Percentiles rank a stretch among this genome's conserved stretches.
Evolutionary conservation across 2,797 vertebrate genomes (phyloP).

Genomic region (Hapalemur alaotrensis): DNA sequence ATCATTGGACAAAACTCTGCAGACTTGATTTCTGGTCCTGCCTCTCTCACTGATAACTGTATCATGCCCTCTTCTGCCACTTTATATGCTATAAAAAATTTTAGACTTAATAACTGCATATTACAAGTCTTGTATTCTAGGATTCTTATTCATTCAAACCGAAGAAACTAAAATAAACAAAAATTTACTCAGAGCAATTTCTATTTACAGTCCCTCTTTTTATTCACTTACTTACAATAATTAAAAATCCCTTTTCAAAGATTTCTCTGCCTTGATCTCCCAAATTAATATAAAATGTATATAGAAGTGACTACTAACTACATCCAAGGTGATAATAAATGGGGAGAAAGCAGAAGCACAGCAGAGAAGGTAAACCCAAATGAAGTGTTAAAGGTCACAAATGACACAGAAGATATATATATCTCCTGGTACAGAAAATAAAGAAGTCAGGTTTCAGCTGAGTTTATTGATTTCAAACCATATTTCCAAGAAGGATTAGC

Average conservation of each 20-base stretch:
- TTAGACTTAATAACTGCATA: neutral
- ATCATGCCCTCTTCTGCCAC: neutral
- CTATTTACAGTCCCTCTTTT: neutral
- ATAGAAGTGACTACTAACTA: neutral
- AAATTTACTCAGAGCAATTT: neutral
- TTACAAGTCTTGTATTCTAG: neutral
- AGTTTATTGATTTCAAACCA: neutral
- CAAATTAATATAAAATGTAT: neutral
- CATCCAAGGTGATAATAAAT: neutral
- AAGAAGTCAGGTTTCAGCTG: constrained; percentile 35
- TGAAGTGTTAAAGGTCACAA: neutral
- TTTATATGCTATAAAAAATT: neutral
- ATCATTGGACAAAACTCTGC: neutral
- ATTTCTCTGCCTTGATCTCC: neutral
- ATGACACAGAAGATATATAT: neutral
- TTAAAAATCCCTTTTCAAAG: neutral
- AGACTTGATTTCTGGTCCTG: neutral
- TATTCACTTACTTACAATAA: neutral
- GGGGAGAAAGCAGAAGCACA: neutral
- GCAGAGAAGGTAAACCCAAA: neutral
- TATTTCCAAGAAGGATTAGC: constrained; percentile 5
- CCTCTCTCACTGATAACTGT: neutral
- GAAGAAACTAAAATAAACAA: neutral
- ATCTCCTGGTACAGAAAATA: neutral
- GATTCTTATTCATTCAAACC: neutral